Base-by-base conservation (phyloP, 2,888 invertebrate species). In the Lathronympha strigana region DNA sequence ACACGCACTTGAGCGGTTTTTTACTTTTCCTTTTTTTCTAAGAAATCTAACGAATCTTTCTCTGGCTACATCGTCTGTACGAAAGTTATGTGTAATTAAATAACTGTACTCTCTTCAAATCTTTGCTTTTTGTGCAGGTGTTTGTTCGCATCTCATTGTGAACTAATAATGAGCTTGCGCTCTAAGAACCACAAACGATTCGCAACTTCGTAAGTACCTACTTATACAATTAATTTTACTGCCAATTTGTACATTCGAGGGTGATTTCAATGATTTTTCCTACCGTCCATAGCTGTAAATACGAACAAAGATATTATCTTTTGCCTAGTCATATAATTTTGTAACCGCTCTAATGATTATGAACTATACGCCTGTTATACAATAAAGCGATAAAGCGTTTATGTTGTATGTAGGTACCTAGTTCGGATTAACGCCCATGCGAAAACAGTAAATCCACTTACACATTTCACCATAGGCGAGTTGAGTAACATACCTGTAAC, bases 401-500 rank as follows among this genome's bases (percentile, higher is more conserved):
- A 43, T 25, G 15, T 25, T 21, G 43, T 31, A 53, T 45, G 57
- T 31, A 53, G 31, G 57, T 31, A 53, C 51, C 33, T 15, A 54
- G 25, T 54, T 17, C 54, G 36, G 40, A 40, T 54, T 40, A 40
- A 40, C 38, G 23, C 40, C 58, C 11, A 47, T 23, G 36, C 33
- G 36, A 49, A 36, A 58, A 36, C 19, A 45, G 43, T 25, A 43
- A 17, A 57, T 70, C 61, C 66, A 76, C 76, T 76, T 73, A 79
- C 78, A 74, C 71, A 74, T 72, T 74, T 72, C 71, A 66, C 70
- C 76, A 76, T 71, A 69, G 66, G 71, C 68, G 63, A 73, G 76
- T 82, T 82, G 73, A 72, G 74, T 71, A 83, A 85, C 84, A 72
- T 87, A 89, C 89, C 88, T 88, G 87, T 68, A 88, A 89, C 85